Evolutionary conservation across 1,140 invertebrate genomes (phyloP), one percentile per base, ranked within the genome.

Genomic region (Neodiprion lecontei): DNA sequence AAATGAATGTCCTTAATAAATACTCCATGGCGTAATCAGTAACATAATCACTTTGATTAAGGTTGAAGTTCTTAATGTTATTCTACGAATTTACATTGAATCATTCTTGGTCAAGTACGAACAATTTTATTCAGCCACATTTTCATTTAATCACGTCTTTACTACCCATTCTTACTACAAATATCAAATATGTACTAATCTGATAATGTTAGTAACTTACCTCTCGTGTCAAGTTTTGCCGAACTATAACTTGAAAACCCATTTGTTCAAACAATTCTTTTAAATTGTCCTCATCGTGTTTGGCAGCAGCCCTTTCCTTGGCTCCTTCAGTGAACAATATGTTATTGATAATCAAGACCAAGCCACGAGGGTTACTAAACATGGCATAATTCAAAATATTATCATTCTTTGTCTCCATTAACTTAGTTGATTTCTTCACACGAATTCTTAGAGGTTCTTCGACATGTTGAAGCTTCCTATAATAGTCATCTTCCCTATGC

Each of bases 341-440:
- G 73, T 90, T 91, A 69, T 91, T 91, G 48, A 92, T 89, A 67
- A 92, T 87, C 12, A 92, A 83, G 53, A 91, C 86, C 17, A 89
- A 87, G 12, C 92, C 92, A 65, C 90, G 89, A 21, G 90, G 89
- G 40, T 87, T 86, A 53, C 88, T 89, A 69, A 86, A 80, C 88
- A 90, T 90, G n/a, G 81, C 78, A 82, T 91, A 91, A 69, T 77
- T 80, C 69, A 80, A 78, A 50, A 88, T 78, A 21, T 75, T 65
- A 23, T 75, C 72, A 68, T 79, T 75, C 21, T 80, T 81, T 0
- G 72, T 69, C 75, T 86, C 85, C n/a, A 76, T 77, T 76, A 89
- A 88, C 74, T 69, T 49, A 47, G 75, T 82, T 21, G 88, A 77
- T 79, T 85, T 86, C 67, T n/a, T 71, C 10, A 89, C 83, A 73